Conservation (phyloP, 1,140 invertebrate genomes). For the Aphelenchoides besseyi region DNA sequence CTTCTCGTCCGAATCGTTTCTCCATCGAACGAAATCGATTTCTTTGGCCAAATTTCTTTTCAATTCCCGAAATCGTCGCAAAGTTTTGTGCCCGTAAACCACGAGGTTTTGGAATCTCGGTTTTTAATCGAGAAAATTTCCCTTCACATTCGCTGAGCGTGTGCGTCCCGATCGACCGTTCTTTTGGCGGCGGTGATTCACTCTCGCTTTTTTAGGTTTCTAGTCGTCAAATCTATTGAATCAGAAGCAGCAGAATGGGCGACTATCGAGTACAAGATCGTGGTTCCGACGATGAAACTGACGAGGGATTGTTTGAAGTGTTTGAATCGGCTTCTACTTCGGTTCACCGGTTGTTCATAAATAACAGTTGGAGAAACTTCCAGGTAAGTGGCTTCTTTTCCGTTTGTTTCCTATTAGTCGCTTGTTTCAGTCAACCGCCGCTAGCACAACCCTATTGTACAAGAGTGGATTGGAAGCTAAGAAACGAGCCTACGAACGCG, state of each 20-base stretch:
- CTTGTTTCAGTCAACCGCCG: conserved; percentile 46
- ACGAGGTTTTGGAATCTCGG: background rate
- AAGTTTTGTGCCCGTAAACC: no score
- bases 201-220: no score
- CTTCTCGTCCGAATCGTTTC: no score
- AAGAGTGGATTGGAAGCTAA: conserved; percentile 47
- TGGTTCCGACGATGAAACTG: conserved; percentile 41
- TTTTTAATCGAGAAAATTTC: background rate
- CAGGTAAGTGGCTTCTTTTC: conserved; percentile 2
- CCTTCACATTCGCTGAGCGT: background rate
- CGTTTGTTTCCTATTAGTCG: background rate
- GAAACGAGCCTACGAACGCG: conserved; percentile 54
- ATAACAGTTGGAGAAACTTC: conserved; percentile 43
- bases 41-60: no score
- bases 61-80: no score
- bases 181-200: background rate
- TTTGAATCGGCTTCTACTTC: conserved; percentile 35
- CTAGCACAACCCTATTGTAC: conserved; percentile 56
- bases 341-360: conserved; percentile 45
- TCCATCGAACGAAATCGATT: no score
- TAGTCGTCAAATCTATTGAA: no score
- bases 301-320: conserved; percentile 46
- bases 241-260: background rate
- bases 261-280: background rate
- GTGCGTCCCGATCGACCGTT: background rate